Percentiles rank a stretch among this genome's conserved stretches.
These are phyloP conservation scores for Tolypeutes matacus DNA, from an alignment of 2,797 vertebrate species.

Conservation along the genomic window DNA sequence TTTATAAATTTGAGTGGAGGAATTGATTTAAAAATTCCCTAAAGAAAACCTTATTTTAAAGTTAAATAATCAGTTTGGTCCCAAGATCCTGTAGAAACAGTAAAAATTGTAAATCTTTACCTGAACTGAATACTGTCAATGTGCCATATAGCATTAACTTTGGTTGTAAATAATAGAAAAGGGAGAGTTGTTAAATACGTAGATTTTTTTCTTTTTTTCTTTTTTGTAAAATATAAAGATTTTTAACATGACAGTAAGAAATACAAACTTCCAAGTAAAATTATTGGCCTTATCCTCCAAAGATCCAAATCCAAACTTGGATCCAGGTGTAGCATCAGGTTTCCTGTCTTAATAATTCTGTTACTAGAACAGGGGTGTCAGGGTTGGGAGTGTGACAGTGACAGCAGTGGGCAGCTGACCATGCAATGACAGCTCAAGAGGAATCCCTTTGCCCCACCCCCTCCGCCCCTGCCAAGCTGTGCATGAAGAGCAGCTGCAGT, in stretches of 20 bases:
- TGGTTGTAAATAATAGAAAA: not conserved
- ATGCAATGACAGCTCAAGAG: not conserved
- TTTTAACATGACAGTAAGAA: not conserved
- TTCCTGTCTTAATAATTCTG: slow-evolving; percentile 12
- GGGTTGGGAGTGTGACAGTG: slow-evolving; percentile 51
- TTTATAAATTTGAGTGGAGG: not conserved
- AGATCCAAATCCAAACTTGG: not conserved
- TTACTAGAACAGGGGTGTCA: not conserved
- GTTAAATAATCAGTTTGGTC: not conserved
- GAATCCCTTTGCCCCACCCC: not conserved
- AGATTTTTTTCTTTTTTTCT: too few relatives aligned
- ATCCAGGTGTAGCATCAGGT: not conserved
- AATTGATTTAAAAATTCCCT: not conserved
- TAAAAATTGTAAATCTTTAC: slow-evolving; percentile 29
- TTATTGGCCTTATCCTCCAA: not conserved
- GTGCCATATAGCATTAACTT: not conserved
- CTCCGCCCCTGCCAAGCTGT: not conserved
- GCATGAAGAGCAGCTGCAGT: slow-evolving; percentile 48
- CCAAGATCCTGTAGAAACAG: slow-evolving; percentile 38
- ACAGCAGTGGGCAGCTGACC: slow-evolving; percentile 57
- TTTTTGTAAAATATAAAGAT: too few relatives aligned
- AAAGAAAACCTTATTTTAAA: slow-evolving; percentile 39
- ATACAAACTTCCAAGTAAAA: not conserved
- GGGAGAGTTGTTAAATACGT: not conserved
- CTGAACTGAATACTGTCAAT: not conserved